Percentiles rank a stretch among this genome's conserved stretches.
Conservation (phyloP, 2,888 invertebrate species). For the Netelia melanura region DNA sequence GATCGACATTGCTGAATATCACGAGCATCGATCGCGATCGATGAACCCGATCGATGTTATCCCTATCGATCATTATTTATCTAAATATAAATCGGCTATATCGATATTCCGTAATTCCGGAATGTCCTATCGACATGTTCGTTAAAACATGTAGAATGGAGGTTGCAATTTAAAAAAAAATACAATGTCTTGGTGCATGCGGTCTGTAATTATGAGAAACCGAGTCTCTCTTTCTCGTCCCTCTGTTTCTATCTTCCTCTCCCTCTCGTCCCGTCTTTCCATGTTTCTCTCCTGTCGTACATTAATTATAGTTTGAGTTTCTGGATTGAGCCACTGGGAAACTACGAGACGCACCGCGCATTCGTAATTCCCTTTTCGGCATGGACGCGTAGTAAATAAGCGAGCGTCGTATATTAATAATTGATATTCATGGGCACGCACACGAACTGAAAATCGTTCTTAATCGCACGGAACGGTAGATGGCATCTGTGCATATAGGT, state of each 20-base stretch:
- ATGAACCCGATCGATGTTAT: too few species aligned
- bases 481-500: too few species aligned
- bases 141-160: too few species aligned
- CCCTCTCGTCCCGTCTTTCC: not conserved
- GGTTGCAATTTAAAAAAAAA: not conserved
- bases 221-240: too few species aligned
- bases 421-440: slow-evolving; percentile 48
- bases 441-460: slow-evolving; percentile 5
- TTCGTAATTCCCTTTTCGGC: slow-evolving; percentile 32
- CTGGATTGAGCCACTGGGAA: slow-evolving; percentile 40
- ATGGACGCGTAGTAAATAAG: not conserved
- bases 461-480: not conserved
- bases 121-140: too few species aligned
- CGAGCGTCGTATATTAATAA: slow-evolving; percentile 17
- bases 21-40: too few species aligned
- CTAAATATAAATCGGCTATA: not conserved
- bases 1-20: too few species aligned
- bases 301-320: slow-evolving; percentile 28
- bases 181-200: not conserved
- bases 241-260: too few species aligned
- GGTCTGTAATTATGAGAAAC: slow-evolving; percentile 23
- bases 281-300: slow-evolving; percentile 1
- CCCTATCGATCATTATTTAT: too few species aligned
- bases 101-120: not conserved
- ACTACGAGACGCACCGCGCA: slow-evolving; percentile 22